These are phyloP conservation scores for Pentalonia nigronervosa DNA, from an alignment of 1,140 invertebrate species.

Conservation along the genomic window DNA sequence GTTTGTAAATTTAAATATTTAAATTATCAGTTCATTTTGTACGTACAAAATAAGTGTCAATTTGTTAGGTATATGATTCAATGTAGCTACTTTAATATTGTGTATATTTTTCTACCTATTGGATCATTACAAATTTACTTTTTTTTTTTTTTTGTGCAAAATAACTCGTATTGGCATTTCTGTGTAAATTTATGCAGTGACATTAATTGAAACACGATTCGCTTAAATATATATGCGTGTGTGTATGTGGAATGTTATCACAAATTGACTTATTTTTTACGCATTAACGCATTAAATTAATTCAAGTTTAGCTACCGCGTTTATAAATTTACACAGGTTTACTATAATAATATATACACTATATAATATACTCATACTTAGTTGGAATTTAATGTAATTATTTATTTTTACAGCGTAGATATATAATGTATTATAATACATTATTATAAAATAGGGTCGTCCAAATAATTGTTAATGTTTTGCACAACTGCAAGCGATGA, in stretches of 20 bases:
- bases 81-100: not conserved
- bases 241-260: not conserved
- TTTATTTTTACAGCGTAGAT: not conserved
- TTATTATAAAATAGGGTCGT: not conserved
- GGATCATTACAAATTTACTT: not conserved
- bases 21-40: not conserved
- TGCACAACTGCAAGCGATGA: not conserved
- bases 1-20: not conserved
- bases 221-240: not conserved
- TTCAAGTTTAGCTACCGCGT: not conserved
- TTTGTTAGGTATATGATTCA: not conserved
- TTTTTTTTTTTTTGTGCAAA: not conserved
- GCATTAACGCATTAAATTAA: constrained; percentile 12
- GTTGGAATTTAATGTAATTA: not conserved
- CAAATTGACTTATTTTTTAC: not conserved
- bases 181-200: constrained; percentile 14
- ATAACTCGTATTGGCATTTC: not conserved
- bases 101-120: not conserved
- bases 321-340: not conserved
- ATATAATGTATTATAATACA: not conserved
- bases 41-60: not conserved
- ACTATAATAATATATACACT: not conserved
- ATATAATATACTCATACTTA: not conserved
- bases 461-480: not conserved
- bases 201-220: not conserved